Conservation (phyloP, 2,797 vertebrate species). For the Bryconaethiops microstoma region DNA sequence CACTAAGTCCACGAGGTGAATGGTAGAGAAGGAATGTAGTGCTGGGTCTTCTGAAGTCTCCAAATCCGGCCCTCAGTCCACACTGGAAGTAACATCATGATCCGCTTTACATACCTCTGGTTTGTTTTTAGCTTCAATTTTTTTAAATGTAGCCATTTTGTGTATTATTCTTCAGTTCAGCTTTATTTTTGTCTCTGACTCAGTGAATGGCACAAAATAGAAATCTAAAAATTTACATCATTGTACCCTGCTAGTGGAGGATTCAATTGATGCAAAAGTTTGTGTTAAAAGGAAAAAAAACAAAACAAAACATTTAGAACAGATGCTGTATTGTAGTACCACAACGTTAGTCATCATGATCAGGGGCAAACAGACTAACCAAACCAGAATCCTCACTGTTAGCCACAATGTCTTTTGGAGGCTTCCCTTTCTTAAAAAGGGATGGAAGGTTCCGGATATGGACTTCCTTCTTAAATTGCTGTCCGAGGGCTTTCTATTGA, state of each 20-base stretch:
- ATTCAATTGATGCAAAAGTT: neutral
- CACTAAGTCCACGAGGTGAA: slow-evolving; percentile 35
- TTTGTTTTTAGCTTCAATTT: neutral
- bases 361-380: slow-evolving; percentile 77
- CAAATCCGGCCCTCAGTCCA: slow-evolving; percentile 3
- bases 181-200: neutral
- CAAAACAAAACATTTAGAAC: neutral
- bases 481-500: slow-evolving; percentile 91
- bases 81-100: neutral
- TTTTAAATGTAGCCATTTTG: neutral
- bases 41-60: slow-evolving; percentile 59
- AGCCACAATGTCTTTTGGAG: slow-evolving; percentile 74
- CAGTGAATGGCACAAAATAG: neutral
- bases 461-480: slow-evolving; percentile 98
- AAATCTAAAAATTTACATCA: neutral
- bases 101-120: neutral
- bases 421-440: slow-evolving; percentile 91
- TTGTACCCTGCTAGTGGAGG: neutral
- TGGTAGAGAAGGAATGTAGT: slow-evolving; percentile 71
- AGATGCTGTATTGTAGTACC: neutral
- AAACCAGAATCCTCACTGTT: slow-evolving; percentile 70
- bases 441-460: slow-evolving; percentile 97
- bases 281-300: neutral
- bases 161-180: neutral
- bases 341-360: slow-evolving; percentile 60